A percentile compares a stretch with the other conserved stretches of the same genome.
Conservation (phyloP, 2,113 vertebrate genomes). For the Theristicus caerulescens region DNA sequence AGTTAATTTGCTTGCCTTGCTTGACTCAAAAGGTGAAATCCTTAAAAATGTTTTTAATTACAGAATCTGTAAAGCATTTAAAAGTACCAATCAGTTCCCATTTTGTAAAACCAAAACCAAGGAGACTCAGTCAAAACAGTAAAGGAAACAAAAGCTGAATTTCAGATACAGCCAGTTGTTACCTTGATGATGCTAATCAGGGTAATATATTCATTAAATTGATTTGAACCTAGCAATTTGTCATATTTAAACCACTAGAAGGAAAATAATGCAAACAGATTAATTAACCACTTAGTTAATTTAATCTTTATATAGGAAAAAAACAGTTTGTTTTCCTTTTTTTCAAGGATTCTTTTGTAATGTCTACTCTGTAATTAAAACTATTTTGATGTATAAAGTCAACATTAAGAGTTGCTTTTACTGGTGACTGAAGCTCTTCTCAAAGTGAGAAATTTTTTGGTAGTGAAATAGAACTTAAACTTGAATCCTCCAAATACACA, state of each 20-base stretch:
- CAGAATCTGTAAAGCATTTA: conserved; percentile 56
- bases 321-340: background rate
- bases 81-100: conserved; percentile 30
- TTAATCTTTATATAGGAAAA: background rate
- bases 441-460: background rate
- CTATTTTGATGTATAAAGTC: background rate
- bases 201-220: background rate
- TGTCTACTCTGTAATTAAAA: background rate
- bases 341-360: background rate
- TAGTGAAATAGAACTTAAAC: background rate
- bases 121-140: conserved; percentile 3
- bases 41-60: conserved; percentile 56
- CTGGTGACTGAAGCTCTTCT: background rate
- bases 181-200: conserved; percentile 19
- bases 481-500: background rate
- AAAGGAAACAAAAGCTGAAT: conserved; percentile 46
- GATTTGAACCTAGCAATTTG: conserved; percentile 3
- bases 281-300: background rate
- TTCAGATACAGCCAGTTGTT: conserved; percentile 18
- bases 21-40: background rate
- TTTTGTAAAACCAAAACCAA: conserved; percentile 49
- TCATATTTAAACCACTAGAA: conserved; percentile 14
- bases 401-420: background rate
- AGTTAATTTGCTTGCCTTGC: conserved; percentile 29
- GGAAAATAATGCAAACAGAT: background rate